Percentiles rank a stretch among this genome's conserved stretches.
Conservation (phyloP, 2,888 invertebrate species). For the Ophion obscuratus region DNA sequence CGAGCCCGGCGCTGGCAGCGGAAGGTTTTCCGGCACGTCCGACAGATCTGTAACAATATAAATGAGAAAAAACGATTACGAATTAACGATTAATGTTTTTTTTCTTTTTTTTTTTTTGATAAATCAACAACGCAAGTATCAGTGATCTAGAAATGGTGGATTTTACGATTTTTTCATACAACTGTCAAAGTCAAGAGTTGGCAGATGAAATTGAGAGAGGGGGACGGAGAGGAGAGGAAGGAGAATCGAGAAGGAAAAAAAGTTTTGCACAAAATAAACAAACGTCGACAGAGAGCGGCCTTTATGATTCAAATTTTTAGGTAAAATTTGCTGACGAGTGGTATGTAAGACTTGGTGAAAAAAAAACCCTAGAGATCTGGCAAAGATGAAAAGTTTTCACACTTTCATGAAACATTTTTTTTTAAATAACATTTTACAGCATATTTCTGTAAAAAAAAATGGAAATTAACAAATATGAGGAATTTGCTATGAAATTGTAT, state of each 20-base stretch:
- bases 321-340: too few species aligned
- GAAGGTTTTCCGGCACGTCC: constrained; percentile 90
- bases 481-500: too few species aligned
- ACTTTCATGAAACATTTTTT: too few species aligned
- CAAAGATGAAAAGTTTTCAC: too few species aligned
- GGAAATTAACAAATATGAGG: too few species aligned
- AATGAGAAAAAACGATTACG: constrained; percentile 38
- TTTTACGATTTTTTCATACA: not conserved
- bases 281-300: not conserved
- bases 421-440: too few species aligned
- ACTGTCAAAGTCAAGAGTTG: not conserved
- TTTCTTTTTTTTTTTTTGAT: not conserved
- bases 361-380: too few species aligned
- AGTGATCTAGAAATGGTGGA: not conserved
- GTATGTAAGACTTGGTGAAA: too few species aligned
- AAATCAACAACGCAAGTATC: too few species aligned
- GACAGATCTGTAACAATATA: constrained; percentile 88
- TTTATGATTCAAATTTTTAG: too few species aligned
- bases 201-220: not conserved
- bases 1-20: constrained; percentile 86
- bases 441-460: too few species aligned
- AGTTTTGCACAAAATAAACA: not conserved
- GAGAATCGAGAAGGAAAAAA: not conserved
- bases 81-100: not conserved
- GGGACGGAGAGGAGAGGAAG: not conserved